These are phyloP conservation scores for Carduelis carduelis DNA, from an alignment of 2,797 vertebrate species.

Conservation along the genomic window DNA sequence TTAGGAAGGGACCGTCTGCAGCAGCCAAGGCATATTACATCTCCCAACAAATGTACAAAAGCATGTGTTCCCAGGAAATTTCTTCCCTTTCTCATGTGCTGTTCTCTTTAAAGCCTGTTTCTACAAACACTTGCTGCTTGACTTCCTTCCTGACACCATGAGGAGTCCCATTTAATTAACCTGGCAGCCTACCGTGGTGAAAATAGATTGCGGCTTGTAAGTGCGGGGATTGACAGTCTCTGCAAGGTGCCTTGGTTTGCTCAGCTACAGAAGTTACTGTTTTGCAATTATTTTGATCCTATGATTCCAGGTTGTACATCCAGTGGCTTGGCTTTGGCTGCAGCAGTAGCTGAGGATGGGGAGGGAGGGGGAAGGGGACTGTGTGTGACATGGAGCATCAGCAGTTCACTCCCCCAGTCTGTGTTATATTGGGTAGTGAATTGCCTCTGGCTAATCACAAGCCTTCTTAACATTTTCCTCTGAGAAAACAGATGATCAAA, in stretches of 20 bases:
- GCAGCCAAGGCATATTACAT: background rate
- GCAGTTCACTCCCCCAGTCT: constrained; percentile 3
- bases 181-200: background rate
- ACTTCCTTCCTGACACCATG: constrained; percentile 33
- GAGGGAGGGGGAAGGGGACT: background rate
- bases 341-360: background rate
- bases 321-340: background rate
- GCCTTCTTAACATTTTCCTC: constrained; percentile 46
- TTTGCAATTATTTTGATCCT: constrained; percentile 24
- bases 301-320: background rate
- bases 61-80: background rate
- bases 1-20: background rate
- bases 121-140: constrained; percentile 35
- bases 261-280: constrained; percentile 6
- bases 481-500: constrained; percentile 66
- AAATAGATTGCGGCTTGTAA: constrained; percentile 39
- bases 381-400: background rate
- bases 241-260: constrained; percentile 14
- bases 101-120: background rate
- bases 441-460: constrained; percentile 42
- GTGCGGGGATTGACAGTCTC: constrained; percentile 37
- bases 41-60: background rate
- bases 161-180: constrained; percentile 62
- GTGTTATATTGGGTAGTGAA: constrained; percentile 1
- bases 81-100: background rate